A percentile compares a stretch with the other conserved stretches of the same genome.
phyloP scores from a whole-genome alignment of 2,113 vertebrate species.

The Zapus hudsonius region DNA sequence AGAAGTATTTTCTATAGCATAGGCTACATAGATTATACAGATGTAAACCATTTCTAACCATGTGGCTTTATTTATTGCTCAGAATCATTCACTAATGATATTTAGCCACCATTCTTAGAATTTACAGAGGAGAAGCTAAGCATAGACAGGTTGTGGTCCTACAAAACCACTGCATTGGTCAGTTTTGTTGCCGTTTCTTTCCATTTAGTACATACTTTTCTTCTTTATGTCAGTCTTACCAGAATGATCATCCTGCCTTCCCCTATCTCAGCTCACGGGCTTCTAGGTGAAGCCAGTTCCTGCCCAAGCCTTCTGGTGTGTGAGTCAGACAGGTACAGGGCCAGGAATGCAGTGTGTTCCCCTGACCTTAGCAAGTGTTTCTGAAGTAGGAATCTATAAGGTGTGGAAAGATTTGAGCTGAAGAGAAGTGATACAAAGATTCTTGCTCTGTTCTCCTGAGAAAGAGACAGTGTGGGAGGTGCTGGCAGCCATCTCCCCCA shows the following conservation, averaged over 20 bases:
- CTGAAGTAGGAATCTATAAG: neutral
- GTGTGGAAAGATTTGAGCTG: neutral
- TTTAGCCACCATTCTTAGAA: neutral
- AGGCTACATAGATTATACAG: neutral
- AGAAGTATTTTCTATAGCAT: neutral
- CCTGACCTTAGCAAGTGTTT: neutral
- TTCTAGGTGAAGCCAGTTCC: neutral
- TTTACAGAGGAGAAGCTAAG: neutral
- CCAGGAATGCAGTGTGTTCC: neutral
- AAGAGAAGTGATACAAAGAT: neutral
- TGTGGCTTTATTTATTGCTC: neutral
- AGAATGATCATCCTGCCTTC: neutral
- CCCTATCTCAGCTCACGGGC: neutral
- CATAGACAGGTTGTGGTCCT: neutral
- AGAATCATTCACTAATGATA: conserved; percentile 2
- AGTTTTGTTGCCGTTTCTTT: neutral
- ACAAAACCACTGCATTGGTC: neutral
- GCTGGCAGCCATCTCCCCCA: neutral
- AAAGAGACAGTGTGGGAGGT: neutral
- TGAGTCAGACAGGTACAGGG: neutral
- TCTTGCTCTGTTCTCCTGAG: neutral
- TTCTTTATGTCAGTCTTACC: neutral
- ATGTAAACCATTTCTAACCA: neutral
- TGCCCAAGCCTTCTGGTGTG: neutral
- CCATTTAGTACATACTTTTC: neutral